Percentiles rank a stretch among this genome's conserved stretches.
These are phyloP conservation scores for Chamaea fasciata DNA, from an alignment of 2,113 vertebrate species.

Conservation along the genomic window DNA sequence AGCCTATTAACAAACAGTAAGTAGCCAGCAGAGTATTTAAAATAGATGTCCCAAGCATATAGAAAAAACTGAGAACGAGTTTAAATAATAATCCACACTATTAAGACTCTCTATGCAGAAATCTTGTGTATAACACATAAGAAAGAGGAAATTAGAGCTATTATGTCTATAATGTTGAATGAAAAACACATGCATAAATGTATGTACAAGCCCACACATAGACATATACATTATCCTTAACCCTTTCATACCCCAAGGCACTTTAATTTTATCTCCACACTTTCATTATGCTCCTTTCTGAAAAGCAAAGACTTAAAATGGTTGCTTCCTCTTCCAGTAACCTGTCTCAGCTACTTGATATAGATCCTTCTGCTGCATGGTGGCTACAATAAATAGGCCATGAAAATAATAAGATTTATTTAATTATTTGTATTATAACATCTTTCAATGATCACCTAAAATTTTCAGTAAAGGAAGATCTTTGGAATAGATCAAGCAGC, in stretches of 20 bases:
- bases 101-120: neutral
- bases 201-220: neutral
- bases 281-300: neutral
- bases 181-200: neutral
- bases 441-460: neutral
- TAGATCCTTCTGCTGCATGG: neutral
- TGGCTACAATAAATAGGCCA: neutral
- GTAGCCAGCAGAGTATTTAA: neutral
- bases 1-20: neutral
- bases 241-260: neutral
- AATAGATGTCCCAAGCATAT: neutral
- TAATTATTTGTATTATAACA: neutral
- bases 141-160: neutral
- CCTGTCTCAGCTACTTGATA: neutral
- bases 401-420: neutral
- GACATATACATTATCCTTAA: neutral
- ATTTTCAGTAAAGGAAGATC: neutral
- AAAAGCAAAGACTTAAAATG: neutral
- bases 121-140: neutral
- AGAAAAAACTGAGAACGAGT: neutral
- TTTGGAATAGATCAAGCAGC: neutral
- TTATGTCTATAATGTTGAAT: neutral
- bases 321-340: neutral
- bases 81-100: neutral
- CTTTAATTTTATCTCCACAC: neutral